phyloP scores from a whole-genome alignment of 2,797 vertebrate species.

The Dendrocincla fuliginosa region DNA sequence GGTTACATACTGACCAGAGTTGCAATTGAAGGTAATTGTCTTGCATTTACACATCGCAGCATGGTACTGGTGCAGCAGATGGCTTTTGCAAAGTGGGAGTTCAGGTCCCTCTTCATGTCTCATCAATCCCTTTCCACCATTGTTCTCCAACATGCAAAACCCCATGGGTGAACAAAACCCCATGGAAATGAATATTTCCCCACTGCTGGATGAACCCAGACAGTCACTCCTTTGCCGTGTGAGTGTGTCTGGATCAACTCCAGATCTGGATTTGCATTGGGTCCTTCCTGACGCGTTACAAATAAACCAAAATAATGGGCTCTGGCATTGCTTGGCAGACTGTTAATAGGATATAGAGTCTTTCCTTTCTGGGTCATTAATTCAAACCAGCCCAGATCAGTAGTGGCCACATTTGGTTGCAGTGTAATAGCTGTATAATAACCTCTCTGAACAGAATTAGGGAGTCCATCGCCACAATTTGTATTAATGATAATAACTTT shows the following conservation, averaged over 20 bases:
- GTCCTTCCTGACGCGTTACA: slow-evolving; percentile 7
- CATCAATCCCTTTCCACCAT: rapidly evolving
- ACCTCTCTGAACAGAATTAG: slow-evolving; percentile 28
- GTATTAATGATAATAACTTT: slow-evolving; percentile 24
- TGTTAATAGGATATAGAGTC: slow-evolving; percentile 43
- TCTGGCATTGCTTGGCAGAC: slow-evolving; percentile 26
- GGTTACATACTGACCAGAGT: rapidly evolving
- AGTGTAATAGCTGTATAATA: slow-evolving; percentile 34
- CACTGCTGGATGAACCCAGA: background rate
- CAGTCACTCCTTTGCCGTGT: rapidly evolving
- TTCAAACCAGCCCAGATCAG: slow-evolving; percentile 38
- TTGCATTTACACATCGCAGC: rapidly evolving
- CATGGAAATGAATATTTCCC: background rate
- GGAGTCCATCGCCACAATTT: slow-evolving; percentile 22
- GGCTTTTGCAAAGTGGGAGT: background rate
- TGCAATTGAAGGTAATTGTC: background rate
- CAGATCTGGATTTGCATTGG: slow-evolving; percentile 44
- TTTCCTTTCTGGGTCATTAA: slow-evolving; percentile 49
- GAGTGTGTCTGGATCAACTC: background rate
- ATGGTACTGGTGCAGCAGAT: background rate
- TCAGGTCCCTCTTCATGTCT: background rate
- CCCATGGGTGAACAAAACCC: background rate
- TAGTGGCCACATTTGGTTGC: slow-evolving; percentile 29
- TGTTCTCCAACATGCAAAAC: rapidly evolving
- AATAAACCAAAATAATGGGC: slow-evolving; percentile 50